Percentiles rank a stretch among this genome's conserved stretches.
Evolutionary conservation across 2,888 invertebrate genomes (phyloP).

Genomic region (Balanococcus diminutus): DNA sequence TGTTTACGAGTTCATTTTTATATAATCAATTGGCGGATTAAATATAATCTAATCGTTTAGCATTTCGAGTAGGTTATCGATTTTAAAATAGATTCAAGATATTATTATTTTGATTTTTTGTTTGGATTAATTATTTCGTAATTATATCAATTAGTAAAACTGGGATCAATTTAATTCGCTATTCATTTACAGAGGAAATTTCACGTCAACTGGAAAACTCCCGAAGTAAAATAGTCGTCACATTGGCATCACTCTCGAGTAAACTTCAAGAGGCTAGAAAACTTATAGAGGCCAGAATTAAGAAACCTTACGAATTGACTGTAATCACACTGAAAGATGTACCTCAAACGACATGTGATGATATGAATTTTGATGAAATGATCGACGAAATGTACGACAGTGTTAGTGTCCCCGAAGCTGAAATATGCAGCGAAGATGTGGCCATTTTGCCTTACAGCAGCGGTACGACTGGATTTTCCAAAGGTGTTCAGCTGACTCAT

Average conservation of each 20-base stretch:
- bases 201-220: conserved; percentile 58
- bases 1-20: neutral
- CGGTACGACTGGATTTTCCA: conserved; percentile 82
- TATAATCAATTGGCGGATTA: too few species aligned
- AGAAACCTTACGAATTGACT: neutral
- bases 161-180: too few species aligned
- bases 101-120: neutral
- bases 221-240: conserved; percentile 57
- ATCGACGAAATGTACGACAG: conserved; percentile 56
- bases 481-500: conserved; percentile 74
- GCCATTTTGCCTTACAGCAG: conserved; percentile 81
- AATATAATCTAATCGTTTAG: neutral
- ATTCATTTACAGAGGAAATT: conserved; percentile 58
- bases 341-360: neutral
- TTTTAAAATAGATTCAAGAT: too few species aligned
- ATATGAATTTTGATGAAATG: conserved; percentile 7
- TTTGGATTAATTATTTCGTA: too few species aligned
- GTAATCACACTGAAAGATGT: neutral
- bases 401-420: conserved; percentile 63
- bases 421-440: conserved; percentile 66
- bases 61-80: neutral
- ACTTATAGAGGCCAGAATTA: conserved; percentile 28
- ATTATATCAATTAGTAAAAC: too few species aligned
- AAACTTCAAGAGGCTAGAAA: conserved; percentile 57
- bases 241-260: conserved; percentile 58